Evolutionary conservation across 2,888 invertebrate genomes (phyloP).

Genomic region (Rotaria sp.): DNA sequence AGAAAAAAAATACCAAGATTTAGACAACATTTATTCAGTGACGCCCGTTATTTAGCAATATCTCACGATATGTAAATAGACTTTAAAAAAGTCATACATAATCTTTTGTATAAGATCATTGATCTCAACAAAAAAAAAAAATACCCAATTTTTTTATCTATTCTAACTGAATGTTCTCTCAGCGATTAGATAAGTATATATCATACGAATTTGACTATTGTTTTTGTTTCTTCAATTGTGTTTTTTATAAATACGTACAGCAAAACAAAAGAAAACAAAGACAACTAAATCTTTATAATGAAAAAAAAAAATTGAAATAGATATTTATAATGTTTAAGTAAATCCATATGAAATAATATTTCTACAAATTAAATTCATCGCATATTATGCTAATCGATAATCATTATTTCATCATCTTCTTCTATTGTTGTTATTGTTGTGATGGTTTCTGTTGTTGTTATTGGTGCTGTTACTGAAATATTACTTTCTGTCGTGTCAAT

Average conservation of each 20-base stretch:
- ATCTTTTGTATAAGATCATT: too few species aligned
- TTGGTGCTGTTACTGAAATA: background rate
- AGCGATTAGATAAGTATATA: too few species aligned
- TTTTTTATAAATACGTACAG: background rate
- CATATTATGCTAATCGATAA: background rate
- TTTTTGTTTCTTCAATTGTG: too few species aligned
- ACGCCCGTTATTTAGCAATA: too few species aligned
- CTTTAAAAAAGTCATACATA: too few species aligned
- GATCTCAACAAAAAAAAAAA: too few species aligned
- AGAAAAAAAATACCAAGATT: too few species aligned
- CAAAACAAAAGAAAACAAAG: background rate
- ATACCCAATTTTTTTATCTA: too few species aligned
- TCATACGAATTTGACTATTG: too few species aligned
- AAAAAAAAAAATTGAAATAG: background rate
- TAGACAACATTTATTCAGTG: too few species aligned
- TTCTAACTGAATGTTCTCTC: too few species aligned
- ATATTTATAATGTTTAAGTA: background rate
- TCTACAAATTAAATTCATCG: background rate
- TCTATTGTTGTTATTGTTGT: background rate
- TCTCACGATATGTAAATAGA: too few species aligned
- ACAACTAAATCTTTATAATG: background rate
- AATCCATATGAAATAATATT: background rate
- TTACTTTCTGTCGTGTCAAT: background rate
- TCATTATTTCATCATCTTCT: background rate
- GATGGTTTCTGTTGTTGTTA: background rate